phyloP scores from a whole-genome alignment of 2,113 vertebrate species.

The Aleadryas rufinucha region DNA sequence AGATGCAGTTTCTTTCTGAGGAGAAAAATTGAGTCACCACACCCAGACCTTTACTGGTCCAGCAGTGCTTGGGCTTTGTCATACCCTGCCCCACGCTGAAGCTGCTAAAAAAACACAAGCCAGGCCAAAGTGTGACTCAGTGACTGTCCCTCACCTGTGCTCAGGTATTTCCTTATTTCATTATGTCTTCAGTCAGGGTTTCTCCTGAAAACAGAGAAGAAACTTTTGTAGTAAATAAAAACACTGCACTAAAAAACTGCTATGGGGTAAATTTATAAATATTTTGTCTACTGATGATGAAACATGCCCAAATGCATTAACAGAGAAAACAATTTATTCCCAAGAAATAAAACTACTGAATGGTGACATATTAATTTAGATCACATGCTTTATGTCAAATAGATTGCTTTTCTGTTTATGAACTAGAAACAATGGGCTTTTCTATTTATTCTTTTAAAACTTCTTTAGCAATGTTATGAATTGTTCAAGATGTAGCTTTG shows the following conservation, averaged over 20 bases:
- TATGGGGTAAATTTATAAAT: neutral
- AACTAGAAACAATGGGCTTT: neutral
- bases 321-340: slow-evolving; percentile 31
- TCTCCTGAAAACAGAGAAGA: neutral
- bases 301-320: neutral
- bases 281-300: neutral
- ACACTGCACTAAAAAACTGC: neutral
- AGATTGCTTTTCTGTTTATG: slow-evolving; percentile 4
- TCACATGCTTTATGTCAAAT: neutral
- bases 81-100: fast-evolving
- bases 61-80: neutral
- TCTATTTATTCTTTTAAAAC: neutral
- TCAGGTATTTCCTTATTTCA: neutral
- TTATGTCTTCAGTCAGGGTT: neutral
- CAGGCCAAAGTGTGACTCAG: neutral
- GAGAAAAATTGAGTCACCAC: neutral
- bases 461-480: neutral
- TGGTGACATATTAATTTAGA: slow-evolving; percentile 21
- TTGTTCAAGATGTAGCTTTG: neutral
- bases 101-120: neutral
- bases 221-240: neutral
- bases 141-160: neutral
- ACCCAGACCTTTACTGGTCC: neutral
- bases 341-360: slow-evolving; percentile 22
- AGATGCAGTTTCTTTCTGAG: neutral